Conservation (phyloP, 35 echinoderm and acorn worm species). For the Ophiothrix spiculata region DNA sequence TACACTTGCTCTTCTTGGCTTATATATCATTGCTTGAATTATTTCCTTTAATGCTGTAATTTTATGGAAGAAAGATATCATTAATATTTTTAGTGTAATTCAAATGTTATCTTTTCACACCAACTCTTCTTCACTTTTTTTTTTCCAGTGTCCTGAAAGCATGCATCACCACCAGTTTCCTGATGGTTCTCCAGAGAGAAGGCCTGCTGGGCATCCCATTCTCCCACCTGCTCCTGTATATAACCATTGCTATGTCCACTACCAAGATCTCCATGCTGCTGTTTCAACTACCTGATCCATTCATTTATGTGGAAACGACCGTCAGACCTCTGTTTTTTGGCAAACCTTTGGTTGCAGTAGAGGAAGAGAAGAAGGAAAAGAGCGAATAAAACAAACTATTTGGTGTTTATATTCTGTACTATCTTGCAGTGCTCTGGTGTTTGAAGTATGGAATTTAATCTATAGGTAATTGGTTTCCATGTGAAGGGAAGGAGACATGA, state of each 20-base stretch:
- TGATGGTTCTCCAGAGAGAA: constrained; percentile 26
- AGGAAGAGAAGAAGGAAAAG: not conserved
- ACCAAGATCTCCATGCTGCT: constrained; percentile 19
- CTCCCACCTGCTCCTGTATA: constrained; percentile 3
- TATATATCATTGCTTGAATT: not conserved
- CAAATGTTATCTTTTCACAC: no score
- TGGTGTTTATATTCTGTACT: no score
- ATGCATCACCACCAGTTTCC: not conserved
- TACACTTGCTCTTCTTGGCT: no score
- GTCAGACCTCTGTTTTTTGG: constrained; percentile 21
- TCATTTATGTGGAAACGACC: not conserved
- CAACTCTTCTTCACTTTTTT: constrained; percentile 10
- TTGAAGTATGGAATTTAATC: no score
- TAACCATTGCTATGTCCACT: constrained; percentile 4
- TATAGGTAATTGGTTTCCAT: no score
- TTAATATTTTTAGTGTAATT: no score
- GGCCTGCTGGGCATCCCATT: constrained; percentile 4
- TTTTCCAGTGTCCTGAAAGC: constrained; percentile 18
- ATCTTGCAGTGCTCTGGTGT: no score
- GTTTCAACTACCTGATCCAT: constrained; percentile 14
- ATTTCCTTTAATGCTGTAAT: not conserved
- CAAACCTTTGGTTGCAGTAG: not conserved
- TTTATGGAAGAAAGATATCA: no score
- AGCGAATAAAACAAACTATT: not conserved
- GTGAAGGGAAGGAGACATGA: no score